Percentiles rank a stretch among this genome's conserved stretches.
These are phyloP conservation scores for Otus scops DNA, from an alignment of 2,797 vertebrate species.

Conservation along the genomic window DNA sequence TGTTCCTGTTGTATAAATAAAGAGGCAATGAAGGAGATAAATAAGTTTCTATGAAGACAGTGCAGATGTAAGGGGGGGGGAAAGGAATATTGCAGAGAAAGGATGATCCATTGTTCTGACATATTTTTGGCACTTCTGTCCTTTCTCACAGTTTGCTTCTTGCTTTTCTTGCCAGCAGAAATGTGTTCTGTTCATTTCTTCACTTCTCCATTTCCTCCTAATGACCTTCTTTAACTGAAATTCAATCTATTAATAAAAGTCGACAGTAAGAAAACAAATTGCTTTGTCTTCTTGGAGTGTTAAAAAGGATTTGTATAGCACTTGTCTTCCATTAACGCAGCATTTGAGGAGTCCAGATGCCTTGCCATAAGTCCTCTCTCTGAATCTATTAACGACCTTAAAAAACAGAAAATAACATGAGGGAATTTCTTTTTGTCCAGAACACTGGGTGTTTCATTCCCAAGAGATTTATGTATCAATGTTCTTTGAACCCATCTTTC, in stretches of 20 bases:
- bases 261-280: constrained; percentile 37
- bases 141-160: constrained; percentile 23
- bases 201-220: constrained; percentile 14
- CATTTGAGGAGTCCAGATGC: constrained; percentile 32
- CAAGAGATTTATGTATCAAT: constrained; percentile 44
- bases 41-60: background rate
- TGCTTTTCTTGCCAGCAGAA: constrained; percentile 27
- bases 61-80: background rate
- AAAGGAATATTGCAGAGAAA: background rate
- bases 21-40: background rate
- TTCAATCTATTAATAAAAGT: constrained; percentile 36
- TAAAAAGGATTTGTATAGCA: constrained; percentile 33
- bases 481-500: constrained; percentile 63
- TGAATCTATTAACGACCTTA: background rate
- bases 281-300: background rate
- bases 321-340: constrained; percentile 23
- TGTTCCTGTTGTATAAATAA: background rate
- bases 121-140: constrained; percentile 26
- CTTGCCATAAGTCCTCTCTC: constrained; percentile 21
- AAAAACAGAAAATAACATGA: background rate
- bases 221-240: constrained; percentile 39
- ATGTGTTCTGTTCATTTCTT: background rate
- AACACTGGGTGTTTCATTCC: background rate
- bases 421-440: background rate
- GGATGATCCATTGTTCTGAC: background rate